Evolutionary conservation across 1,140 invertebrate genomes (phyloP).

Genomic region (Hypsibius dujardini): DNA sequence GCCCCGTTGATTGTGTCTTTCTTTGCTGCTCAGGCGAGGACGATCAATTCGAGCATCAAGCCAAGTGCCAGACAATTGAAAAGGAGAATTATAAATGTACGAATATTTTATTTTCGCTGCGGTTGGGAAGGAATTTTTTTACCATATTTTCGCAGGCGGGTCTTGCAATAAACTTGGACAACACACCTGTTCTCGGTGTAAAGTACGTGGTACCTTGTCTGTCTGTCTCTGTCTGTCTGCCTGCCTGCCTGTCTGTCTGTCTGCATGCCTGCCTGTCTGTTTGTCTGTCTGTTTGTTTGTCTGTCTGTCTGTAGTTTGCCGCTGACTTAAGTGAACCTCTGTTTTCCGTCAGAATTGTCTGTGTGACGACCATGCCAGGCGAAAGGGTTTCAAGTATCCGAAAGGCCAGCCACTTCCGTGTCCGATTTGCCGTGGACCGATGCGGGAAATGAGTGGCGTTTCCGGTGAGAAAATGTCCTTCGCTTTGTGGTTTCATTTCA

Average conservation of each 20-base stretch:
- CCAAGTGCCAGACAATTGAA: conserved; percentile 82
- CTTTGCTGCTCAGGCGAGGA: conserved; percentile 47
- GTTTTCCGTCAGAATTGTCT: no score
- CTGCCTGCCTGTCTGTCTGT: no score
- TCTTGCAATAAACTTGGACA: conserved; percentile 83
- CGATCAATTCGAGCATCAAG: conserved; percentile 96
- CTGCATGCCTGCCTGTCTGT: no score
- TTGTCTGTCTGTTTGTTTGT: no score
- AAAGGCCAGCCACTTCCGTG: conserved; percentile 74
- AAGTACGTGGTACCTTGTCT: no score
- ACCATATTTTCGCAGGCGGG: conserved; percentile 38
- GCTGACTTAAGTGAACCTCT: no score
- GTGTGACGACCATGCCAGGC: conserved; percentile 86
- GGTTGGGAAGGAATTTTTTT: no score
- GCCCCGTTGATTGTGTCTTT: no score
- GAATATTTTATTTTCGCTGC: no score
- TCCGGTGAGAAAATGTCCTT: no score
- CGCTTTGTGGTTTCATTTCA: conserved; percentile 26
- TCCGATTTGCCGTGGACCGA: conserved; percentile 79
- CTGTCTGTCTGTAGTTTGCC: no score
- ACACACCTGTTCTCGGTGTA: conserved; percentile 82
- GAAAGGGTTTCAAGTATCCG: conserved; percentile 78
- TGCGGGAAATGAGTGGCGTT: conserved; percentile 80
- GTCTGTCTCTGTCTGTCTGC: no score
- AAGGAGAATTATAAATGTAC: conserved; percentile 79